A percentile compares a stretch with the other conserved stretches of the same genome.
Evolutionary conservation across 2,797 vertebrate species (phyloP).

Genomic region (Muscicapa striata): DNA sequence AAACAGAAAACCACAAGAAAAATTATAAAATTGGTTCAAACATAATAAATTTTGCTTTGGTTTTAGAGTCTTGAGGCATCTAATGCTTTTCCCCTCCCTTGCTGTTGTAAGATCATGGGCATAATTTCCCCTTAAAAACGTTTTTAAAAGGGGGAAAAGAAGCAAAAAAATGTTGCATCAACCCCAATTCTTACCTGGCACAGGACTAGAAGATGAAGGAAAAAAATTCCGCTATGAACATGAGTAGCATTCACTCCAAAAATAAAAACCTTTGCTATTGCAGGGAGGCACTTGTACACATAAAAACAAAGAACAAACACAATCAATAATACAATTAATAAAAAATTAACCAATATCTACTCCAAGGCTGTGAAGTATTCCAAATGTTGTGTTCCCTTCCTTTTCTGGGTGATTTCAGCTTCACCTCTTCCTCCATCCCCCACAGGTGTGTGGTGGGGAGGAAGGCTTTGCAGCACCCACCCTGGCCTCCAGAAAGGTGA

Average conservation of each 20-base stretch:
- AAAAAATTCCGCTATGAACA: neutral
- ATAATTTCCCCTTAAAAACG: neutral
- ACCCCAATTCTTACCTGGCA: neutral
- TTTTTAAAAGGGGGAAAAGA: too few relatives aligned
- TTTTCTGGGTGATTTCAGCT: neutral
- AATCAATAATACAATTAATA: neutral
- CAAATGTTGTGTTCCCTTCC: neutral
- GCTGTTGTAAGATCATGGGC: neutral
- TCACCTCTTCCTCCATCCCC: neutral
- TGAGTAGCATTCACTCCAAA: neutral
- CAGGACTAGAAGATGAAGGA: neutral
- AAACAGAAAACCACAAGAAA: neutral
- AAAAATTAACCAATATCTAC: neutral
- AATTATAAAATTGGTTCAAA: neutral
- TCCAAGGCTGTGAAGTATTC: neutral
- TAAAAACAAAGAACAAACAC: neutral
- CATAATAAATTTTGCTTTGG: neutral
- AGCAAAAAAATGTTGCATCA: neutral
- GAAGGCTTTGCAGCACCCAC: neutral
- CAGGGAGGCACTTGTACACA: neutral
- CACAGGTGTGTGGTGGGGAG: neutral
- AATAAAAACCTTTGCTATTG: neutral
- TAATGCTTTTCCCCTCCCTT: neutral
- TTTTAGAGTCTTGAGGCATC: neutral
- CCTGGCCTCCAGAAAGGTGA: neutral